Percentiles rank a stretch among this genome's conserved stretches.
phyloP scores from a whole-genome alignment of 2,797 vertebrate genomes.

The Varecia variegata region DNA sequence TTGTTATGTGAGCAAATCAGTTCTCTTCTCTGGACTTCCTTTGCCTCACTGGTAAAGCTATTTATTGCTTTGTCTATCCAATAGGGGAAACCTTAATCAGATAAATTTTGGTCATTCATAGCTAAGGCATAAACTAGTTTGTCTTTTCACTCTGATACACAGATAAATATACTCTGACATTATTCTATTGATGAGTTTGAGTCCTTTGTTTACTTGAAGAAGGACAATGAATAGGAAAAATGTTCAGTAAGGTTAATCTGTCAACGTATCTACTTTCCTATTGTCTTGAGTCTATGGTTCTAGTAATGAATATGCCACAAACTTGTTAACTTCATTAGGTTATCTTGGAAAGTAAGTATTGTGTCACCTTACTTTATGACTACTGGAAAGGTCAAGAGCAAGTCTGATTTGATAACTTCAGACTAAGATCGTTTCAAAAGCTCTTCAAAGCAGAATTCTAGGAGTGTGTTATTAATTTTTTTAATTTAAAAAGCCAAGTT shows the following conservation, averaged over 20 bases:
- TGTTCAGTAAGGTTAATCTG: not conserved
- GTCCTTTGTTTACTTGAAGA: not conserved
- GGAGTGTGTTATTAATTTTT: not conserved
- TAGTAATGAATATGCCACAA: not conserved
- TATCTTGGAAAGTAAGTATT: not conserved
- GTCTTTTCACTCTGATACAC: not conserved
- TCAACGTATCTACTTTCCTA: not conserved
- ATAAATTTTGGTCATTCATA: not conserved
- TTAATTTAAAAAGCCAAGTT: not conserved
- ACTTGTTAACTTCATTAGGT: not conserved
- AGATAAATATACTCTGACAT: not conserved
- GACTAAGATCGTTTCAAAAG: not conserved
- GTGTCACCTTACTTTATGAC: not conserved
- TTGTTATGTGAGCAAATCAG: not conserved
- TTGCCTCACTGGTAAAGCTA: not conserved
- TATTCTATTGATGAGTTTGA: not conserved
- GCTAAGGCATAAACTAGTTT: not conserved
- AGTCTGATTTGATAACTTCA: not conserved
- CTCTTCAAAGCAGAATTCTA: not conserved
- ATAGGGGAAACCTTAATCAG: not conserved
- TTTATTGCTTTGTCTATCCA: not conserved
- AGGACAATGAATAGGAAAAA: not conserved
- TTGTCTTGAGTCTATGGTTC: not conserved
- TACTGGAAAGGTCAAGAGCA: not conserved
- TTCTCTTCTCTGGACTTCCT: not conserved